Base-by-base conservation (phyloP, 2,113 vertebrate genomes). In the Malaclemys terrapin region DNA sequence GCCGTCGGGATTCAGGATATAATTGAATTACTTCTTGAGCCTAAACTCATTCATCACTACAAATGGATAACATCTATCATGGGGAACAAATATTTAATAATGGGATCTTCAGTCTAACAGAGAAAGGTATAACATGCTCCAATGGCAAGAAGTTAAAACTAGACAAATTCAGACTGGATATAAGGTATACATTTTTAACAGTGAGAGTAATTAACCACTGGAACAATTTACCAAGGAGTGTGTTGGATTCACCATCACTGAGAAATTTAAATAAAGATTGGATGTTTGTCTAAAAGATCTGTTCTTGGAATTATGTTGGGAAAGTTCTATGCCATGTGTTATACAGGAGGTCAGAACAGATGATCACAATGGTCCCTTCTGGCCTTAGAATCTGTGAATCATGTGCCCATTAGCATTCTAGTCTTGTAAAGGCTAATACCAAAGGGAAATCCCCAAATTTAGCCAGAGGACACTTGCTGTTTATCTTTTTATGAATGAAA, bases 21-120 rank as follows among this genome's bases (percentile, higher is more conserved):
- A 53, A 27, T 0, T 0, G 69, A 88, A 31, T n/a, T 2, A 42
- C 2, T 4, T 57, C 59, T 89, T 56, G 49, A 29, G 65, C 42
- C 52, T 84, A 13, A 87, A 54, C 4, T 90, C n/a, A 12, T 3
- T 90, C 38, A 1, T 53, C 3, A 3, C 20, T 89, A 22, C 1
- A 2, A 72, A 65, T 75, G 0, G 0, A 42, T 54, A 9, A 79
- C 79, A 54, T 25, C 50, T 42, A 75, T 85, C 80, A 59, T 19
- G 35, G 62, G 31, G 16, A 65, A n/a, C 14, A n/a, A 65, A 35
- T 65, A 35, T n/a, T 65, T n/a, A 65, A n/a, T n/a, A 65, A n/a
- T 17, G 62, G 4, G 16, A 14, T 65, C 31, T 65, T 65, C 35
- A n/a, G 1, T 65, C 14, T 65, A n/a, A 35, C 31, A 35, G 62